Evolutionary conservation across 2,113 vertebrate species (phyloP).

Genomic region (Dendropsophus ebraccatus): DNA sequence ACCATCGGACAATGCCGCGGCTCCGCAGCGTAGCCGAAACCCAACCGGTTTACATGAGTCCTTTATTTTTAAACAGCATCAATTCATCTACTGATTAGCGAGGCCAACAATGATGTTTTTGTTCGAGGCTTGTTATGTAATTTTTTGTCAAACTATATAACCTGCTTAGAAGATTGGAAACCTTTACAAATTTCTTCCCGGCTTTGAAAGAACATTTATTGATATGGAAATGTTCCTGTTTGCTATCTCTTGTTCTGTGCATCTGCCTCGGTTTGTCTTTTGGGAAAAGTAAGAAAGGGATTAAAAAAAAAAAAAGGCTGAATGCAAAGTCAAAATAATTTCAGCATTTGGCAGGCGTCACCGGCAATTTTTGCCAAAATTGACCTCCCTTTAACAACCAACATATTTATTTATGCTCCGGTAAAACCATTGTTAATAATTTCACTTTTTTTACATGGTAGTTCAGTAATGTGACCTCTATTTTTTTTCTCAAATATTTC

Average conservation of each 20-base stretch:
- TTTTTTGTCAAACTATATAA: constrained; percentile 44
- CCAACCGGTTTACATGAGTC: background rate
- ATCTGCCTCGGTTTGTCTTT: constrained; percentile 44
- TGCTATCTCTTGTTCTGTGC: constrained; percentile 45
- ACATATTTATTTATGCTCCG: background rate
- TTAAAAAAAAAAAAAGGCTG: constrained; percentile 26
- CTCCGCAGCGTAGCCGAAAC: background rate
- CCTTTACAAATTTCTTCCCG: constrained; percentile 25
- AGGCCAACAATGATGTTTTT: constrained; percentile 38
- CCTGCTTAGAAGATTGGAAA: constrained; percentile 47
- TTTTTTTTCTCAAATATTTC: background rate
- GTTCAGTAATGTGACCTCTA: background rate
- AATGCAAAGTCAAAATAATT: constrained; percentile 41
- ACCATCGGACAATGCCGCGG: background rate
- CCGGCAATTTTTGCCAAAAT: background rate
- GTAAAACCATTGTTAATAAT: background rate
- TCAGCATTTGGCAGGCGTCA: constrained; percentile 16
- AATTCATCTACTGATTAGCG: constrained; percentile 21
- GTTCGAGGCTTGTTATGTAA: constrained; percentile 29
- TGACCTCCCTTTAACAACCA: background rate
- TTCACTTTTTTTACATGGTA: background rate
- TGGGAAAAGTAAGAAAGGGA: background rate
- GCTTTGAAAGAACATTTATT: constrained; percentile 41
- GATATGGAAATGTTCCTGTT: constrained; percentile 46
- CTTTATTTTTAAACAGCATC: constrained; percentile 2